Conservation (phyloP, 2,797 vertebrate species). For the Zenarchopterus dispar region DNA sequence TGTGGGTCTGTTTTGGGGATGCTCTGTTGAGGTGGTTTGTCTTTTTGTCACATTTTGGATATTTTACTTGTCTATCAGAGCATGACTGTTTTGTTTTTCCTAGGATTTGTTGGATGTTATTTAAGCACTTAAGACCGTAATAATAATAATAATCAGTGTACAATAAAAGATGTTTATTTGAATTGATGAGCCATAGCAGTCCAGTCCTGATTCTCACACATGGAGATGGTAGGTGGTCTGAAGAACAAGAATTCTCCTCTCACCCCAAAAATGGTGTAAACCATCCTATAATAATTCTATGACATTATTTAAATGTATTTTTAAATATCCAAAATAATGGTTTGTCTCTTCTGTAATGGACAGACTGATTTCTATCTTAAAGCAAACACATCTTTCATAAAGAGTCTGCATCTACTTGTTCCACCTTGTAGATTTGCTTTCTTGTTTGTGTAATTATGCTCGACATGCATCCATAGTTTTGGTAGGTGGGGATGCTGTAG, state of each 20-base stretch:
- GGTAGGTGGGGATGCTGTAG: too few relatives aligned
- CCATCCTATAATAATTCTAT: not conserved
- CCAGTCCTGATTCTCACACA: constrained; percentile 26
- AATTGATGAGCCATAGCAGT: constrained; percentile 23
- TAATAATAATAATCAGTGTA: constrained; percentile 12
- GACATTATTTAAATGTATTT: not conserved
- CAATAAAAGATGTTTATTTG: constrained; percentile 53
- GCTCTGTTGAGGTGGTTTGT: not conserved
- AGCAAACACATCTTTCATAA: not conserved
- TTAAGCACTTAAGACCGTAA: not conserved
- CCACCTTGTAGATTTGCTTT: not conserved
- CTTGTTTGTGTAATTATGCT: not conserved
- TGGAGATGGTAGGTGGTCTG: constrained; percentile 30
- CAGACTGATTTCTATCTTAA: not conserved
- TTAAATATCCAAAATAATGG: not conserved
- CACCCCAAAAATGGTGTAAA: not conserved
- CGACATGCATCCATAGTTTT: too few relatives aligned
- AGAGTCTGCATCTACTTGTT: not conserved
- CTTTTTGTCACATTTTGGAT: constrained; percentile 2
- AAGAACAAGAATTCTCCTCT: constrained; percentile 1
- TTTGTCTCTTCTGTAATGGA: not conserved
- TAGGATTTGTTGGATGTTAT: not conserved
- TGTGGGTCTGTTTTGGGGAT: too few relatives aligned
- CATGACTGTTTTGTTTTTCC: constrained; percentile 1
- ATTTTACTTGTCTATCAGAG: not conserved